Evolutionary conservation across 2,113 vertebrate genomes (phyloP).

Genomic region (Syngnathus floridae): DNA sequence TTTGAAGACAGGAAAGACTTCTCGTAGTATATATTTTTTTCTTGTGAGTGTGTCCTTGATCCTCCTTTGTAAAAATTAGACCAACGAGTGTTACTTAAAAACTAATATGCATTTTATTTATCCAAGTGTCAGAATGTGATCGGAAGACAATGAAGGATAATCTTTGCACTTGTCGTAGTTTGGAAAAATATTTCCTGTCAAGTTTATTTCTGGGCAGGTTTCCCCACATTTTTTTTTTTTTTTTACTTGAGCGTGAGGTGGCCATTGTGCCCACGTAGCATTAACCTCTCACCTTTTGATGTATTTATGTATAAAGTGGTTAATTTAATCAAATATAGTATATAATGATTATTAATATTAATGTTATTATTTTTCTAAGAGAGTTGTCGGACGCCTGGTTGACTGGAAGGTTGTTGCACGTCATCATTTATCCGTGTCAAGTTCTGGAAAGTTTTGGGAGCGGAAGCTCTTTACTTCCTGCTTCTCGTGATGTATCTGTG

Average conservation of each 20-base stretch:
- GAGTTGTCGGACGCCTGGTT: slow-evolving; percentile 55
- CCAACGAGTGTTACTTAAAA: slow-evolving; percentile 1
- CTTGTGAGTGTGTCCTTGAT: not conserved
- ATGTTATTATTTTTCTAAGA: slow-evolving; percentile 70
- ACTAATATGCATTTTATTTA: slow-evolving; percentile 19
- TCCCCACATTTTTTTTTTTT: not conserved
- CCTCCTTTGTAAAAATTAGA: not conserved
- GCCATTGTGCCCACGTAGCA: slow-evolving; percentile 64
- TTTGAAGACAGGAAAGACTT: not conserved
- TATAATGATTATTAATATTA: slow-evolving; percentile 61
- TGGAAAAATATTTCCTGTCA: not conserved
- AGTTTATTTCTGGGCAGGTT: slow-evolving; percentile 8
- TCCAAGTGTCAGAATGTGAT: slow-evolving; percentile 29
- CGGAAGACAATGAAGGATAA: slow-evolving; percentile 53
- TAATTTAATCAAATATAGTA: slow-evolving; percentile 72
- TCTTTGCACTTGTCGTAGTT: slow-evolving; percentile 46
- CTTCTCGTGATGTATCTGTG: slow-evolving; percentile 13
- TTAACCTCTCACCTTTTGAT: slow-evolving; percentile 55
- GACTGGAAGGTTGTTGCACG: slow-evolving; percentile 65
- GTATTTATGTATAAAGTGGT: slow-evolving; percentile 69
- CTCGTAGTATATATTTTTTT: not conserved
- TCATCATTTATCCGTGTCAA: not conserved
- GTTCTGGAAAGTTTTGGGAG: slow-evolving; percentile 24
- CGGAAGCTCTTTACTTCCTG: slow-evolving; percentile 36
- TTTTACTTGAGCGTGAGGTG: slow-evolving; percentile 34